Evolutionary conservation across 2,888 invertebrate species (phyloP).

Genomic region (Eurytoma adleriae): DNA sequence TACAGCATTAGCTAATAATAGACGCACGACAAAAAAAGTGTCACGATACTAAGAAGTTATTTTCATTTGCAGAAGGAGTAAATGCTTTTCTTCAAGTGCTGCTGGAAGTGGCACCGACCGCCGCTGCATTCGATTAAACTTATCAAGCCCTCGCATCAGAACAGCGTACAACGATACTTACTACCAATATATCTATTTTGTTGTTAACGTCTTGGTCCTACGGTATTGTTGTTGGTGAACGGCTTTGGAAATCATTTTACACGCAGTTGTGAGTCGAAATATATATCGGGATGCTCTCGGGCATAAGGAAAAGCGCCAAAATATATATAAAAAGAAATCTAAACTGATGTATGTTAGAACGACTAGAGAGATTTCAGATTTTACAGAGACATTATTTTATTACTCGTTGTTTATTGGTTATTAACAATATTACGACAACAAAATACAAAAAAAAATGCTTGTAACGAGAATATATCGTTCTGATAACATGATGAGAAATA

Average conservation of each 20-base stretch:
- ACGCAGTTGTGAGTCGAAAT: slow-evolving; percentile 27
- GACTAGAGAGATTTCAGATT: slow-evolving; percentile 53
- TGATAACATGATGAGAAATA: slow-evolving; percentile 47
- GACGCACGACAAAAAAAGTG: no score
- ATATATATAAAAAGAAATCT: slow-evolving; percentile 21
- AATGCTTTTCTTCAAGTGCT: slow-evolving; percentile 93
- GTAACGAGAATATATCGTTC: slow-evolving; percentile 54
- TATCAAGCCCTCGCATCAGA: slow-evolving; percentile 26
- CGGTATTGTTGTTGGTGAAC: slow-evolving; percentile 41
- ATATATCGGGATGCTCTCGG: slow-evolving; percentile 11
- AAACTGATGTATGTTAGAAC: slow-evolving; percentile 43
- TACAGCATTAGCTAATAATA: no score
- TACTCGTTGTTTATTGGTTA: slow-evolving; percentile 57
- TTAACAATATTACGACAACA: slow-evolving; percentile 48
- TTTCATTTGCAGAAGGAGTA: slow-evolving; percentile 84
- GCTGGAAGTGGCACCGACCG: slow-evolving; percentile 93
- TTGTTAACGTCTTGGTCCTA: slow-evolving; percentile 43
- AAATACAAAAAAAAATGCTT: slow-evolving; percentile 48
- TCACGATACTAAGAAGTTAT: neutral
- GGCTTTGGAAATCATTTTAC: slow-evolving; percentile 47
- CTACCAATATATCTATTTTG: slow-evolving; percentile 34
- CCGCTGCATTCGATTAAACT: slow-evolving; percentile 79
- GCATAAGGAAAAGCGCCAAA: neutral
- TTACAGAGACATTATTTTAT: slow-evolving; percentile 57
- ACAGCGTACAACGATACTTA: slow-evolving; percentile 48